Conservation (phyloP, 1,140 invertebrate genomes). For the Helicoverpa zea region DNA sequence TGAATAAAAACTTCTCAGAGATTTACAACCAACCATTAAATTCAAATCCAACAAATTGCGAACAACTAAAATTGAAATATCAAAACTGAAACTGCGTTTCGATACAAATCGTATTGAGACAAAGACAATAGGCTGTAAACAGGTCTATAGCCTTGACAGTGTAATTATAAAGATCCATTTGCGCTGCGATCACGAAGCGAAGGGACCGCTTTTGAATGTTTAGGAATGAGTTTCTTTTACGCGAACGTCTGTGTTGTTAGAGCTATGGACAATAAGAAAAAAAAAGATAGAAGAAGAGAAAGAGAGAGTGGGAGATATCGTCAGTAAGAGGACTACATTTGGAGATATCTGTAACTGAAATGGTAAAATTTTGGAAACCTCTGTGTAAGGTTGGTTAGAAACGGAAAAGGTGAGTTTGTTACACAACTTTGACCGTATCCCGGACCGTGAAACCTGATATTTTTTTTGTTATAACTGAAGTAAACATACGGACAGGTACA, state of each 20-base stretch:
- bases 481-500: no score
- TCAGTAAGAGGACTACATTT: no score
- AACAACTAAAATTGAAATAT: slow-evolving; percentile 46
- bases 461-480: no score
- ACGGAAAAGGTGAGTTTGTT: no score
- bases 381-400: no score
- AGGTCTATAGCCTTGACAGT: slow-evolving; percentile 65
- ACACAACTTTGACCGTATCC: no score
- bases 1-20: background rate
- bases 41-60: slow-evolving; percentile 7
- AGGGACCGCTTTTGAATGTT: slow-evolving; percentile 53
- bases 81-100: slow-evolving; percentile 43
- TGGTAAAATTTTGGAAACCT: no score
- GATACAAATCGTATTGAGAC: slow-evolving; percentile 48
- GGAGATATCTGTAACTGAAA: no score
- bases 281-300: no score
- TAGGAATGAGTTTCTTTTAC: slow-evolving; percentile 28
- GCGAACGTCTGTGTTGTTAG: background rate
- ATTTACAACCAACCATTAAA: background rate
- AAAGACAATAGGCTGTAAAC: slow-evolving; percentile 67
- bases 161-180: slow-evolving; percentile 65
- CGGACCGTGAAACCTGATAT: no score
- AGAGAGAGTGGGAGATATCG: no score
- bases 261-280: no score
- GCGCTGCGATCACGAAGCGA: slow-evolving; percentile 57